Conservation (phyloP, 2,797 vertebrate genomes). For the Amazona finschi region DNA sequence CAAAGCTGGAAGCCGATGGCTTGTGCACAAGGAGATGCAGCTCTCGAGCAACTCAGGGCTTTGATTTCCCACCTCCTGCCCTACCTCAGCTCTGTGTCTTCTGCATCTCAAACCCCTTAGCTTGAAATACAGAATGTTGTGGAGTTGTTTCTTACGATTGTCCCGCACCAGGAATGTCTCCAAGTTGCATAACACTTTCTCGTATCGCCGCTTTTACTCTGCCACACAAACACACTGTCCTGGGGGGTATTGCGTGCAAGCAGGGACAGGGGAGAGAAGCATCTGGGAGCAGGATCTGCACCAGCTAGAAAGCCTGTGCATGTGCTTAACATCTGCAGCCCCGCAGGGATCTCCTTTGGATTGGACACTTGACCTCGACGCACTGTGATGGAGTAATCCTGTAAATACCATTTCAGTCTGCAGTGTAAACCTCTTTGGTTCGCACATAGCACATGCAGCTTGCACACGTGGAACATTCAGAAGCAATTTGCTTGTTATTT, state of each 20-base stretch:
- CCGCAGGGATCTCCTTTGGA: neutral
- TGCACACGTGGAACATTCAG: accelerated
- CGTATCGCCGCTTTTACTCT: neutral
- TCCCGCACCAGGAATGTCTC: neutral
- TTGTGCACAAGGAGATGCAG: neutral
- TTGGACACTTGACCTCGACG: neutral
- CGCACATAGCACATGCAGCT: accelerated
- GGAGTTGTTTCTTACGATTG: neutral
- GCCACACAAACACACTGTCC: neutral
- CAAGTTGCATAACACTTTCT: neutral
- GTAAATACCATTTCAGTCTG: neutral
- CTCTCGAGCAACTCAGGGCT: neutral
- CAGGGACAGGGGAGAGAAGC: neutral
- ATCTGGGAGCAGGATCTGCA: neutral
- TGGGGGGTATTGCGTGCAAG: accelerated
- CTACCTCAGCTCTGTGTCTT: neutral
- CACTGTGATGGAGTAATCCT: neutral
- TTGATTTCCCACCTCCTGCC: neutral
- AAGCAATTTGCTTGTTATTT: neutral
- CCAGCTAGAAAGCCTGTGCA: neutral
- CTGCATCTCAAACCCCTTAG: neutral
- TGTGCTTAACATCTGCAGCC: neutral
- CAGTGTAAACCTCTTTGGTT: neutral
- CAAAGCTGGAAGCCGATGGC: neutral
- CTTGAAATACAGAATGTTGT: neutral